These are phyloP conservation scores for Bradypus variegatus DNA, from an alignment of 2,797 vertebrate species.

Conservation along the genomic window DNA sequence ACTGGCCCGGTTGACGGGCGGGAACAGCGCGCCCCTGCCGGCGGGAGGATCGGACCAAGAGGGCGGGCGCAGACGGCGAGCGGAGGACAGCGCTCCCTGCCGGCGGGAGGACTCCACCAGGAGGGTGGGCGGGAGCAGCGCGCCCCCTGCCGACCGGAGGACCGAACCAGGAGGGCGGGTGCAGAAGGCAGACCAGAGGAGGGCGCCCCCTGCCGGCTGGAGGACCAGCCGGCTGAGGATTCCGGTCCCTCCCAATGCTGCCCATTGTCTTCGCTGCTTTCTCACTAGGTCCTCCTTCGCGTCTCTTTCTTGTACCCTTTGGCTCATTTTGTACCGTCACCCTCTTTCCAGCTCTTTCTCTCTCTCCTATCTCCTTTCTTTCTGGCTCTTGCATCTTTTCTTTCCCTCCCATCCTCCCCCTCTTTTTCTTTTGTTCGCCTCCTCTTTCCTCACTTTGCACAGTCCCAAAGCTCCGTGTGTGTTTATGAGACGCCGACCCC, in stretches of 20 bases:
- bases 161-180: no score
- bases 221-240: slow-evolving; percentile 2
- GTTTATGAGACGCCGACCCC: background rate
- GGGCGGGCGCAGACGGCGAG: background rate
- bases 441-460: background rate
- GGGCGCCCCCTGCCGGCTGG: slow-evolving; percentile 34
- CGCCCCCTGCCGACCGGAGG: background rate
- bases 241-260: no score
- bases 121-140: background rate
- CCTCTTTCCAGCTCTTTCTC: fast-evolving
- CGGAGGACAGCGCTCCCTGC: background rate
- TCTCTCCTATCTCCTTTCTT: background rate
- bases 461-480: background rate
- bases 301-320: no score
- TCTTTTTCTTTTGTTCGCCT: background rate
- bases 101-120: background rate
- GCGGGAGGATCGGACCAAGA: no score
- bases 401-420: no score
- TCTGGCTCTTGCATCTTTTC: background rate
- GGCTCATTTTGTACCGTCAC: fast-evolving
- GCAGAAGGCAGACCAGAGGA: no score
- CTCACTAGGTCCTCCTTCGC: background rate
- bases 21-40: no score
- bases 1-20: no score
- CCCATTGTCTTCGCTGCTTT: background rate